Evolutionary conservation across 2,888 invertebrate genomes (phyloP), one percentile per base, ranked within the genome.

Genomic region (Ormyrus thymus): DNA sequence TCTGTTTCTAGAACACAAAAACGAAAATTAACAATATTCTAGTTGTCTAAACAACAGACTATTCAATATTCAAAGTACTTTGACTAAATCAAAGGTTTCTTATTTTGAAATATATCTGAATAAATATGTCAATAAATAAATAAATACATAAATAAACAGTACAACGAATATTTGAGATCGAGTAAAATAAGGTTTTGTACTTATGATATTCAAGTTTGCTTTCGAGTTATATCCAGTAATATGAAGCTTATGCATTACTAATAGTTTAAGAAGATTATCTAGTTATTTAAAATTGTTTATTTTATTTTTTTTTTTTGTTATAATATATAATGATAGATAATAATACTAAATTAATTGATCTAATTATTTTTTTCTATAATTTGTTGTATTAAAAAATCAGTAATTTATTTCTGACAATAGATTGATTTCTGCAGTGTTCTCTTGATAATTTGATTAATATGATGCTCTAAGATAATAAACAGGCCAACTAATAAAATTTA

Each of bases 91-190:
- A 45, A 45, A 46, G 8, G 59, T 71, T 55, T 9, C 7, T 13
- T 70, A 11, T 15, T 61, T 48, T 15, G 4, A 6, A 15, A 66
- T 45, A 72, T 59, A 73, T 62, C 8, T 9, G 10, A 70, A 65
- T 58, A 64, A 69, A 69, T 74, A 68, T 10, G 10, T 43, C 61
- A 69, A 74, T 74, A 78, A 73, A 78, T 65, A 59, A 43, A 68
- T 64, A 13, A 71, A 76, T 61, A 55, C 48, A 71, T 11, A 69
- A 76, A 29, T 29, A 29, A 29, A 29, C 29, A 29, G 45, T 72
- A 75, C 58, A 50, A 10, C n/a, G 13, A 71, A 56, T 76, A 11
- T 8, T 79, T 71, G 56, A 74, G 64, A 56, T 70, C 68, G 53
- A 76, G 62, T 66, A 7, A 71, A 66, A 29, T 65, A 71, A 66